phyloP scores from a whole-genome alignment of 2,888 invertebrate genomes.

The Ochlodes sylvanus region DNA sequence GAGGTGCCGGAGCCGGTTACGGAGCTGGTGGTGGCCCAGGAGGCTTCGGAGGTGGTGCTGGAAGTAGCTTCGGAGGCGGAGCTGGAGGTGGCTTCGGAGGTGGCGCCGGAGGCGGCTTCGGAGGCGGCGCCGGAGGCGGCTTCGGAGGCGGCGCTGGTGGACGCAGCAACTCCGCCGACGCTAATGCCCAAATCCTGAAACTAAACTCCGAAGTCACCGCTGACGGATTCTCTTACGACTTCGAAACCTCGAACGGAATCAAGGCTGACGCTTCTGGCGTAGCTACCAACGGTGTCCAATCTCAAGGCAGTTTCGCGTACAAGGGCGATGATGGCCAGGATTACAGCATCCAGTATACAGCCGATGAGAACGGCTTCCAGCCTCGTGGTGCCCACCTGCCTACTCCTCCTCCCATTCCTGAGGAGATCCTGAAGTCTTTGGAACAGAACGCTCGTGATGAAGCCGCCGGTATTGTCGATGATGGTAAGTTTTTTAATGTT shows the following conservation, averaged over 20 bases:
- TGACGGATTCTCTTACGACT: constrained; percentile 77
- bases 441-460: constrained; percentile 82
- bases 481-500: constrained; percentile 67
- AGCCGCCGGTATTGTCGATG: constrained; percentile 78
- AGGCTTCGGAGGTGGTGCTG: constrained; percentile 45
- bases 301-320: constrained; percentile 79
- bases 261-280: constrained; percentile 77
- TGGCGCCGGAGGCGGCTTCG: constrained; percentile 49
- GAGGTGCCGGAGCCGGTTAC: constrained; percentile 72
- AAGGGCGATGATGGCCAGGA: constrained; percentile 81
- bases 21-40: constrained; percentile 58
- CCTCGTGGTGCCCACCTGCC: constrained; percentile 79
- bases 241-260: constrained; percentile 80
- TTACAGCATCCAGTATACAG: constrained; percentile 79
- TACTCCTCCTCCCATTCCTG: constrained; percentile 80
- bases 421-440: constrained; percentile 76
- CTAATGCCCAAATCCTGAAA: constrained; percentile 71
- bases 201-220: constrained; percentile 76
- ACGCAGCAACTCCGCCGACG: constrained; percentile 63
- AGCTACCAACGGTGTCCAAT: constrained; percentile 78
- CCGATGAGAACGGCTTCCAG: constrained; percentile 79
- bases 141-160: no score
- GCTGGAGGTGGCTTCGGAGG: constrained; percentile 39
- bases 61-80: constrained; percentile 42
- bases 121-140: constrained; percentile 46